Conservation (phyloP, 2,888 invertebrate genomes). For the Lumbricus terrestris region DNA sequence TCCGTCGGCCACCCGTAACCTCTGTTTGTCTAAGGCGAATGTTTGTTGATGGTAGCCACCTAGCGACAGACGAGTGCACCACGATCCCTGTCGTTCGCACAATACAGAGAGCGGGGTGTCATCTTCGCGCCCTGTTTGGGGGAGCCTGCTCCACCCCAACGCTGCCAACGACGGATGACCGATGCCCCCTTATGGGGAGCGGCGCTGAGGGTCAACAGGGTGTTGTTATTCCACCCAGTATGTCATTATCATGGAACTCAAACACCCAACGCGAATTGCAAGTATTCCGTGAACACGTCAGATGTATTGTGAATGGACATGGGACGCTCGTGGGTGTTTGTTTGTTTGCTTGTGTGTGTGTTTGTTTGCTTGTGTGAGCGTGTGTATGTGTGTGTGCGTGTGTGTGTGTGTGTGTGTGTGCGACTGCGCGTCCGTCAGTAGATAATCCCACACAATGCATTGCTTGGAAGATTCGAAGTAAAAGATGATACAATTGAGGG, state of each 20-base stretch:
- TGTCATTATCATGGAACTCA: background rate
- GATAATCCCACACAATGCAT: no score
- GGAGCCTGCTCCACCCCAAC: background rate
- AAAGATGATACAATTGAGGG: no score
- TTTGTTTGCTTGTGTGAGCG: no score
- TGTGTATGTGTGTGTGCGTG: background rate
- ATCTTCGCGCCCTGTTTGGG: background rate
- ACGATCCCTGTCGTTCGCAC: background rate
- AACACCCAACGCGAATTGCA: background rate
- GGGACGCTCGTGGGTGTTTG: no score
- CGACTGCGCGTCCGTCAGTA: background rate
- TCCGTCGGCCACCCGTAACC: background rate
- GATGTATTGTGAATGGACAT: no score
- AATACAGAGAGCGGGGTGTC: background rate
- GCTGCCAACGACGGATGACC: background rate
- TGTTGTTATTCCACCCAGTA: background rate
- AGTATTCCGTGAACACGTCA: background rate
- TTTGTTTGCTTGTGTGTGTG: no score
- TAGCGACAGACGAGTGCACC: background rate
- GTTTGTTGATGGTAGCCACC: constrained; percentile 14
- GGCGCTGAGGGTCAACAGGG: background rate
- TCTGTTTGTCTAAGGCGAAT: background rate
- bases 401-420: background rate
- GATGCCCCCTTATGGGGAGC: background rate
- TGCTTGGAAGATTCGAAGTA: no score